Evolutionary conservation across 1,140 invertebrate species (phyloP).

Genomic region (Drosophila kikkawai): DNA sequence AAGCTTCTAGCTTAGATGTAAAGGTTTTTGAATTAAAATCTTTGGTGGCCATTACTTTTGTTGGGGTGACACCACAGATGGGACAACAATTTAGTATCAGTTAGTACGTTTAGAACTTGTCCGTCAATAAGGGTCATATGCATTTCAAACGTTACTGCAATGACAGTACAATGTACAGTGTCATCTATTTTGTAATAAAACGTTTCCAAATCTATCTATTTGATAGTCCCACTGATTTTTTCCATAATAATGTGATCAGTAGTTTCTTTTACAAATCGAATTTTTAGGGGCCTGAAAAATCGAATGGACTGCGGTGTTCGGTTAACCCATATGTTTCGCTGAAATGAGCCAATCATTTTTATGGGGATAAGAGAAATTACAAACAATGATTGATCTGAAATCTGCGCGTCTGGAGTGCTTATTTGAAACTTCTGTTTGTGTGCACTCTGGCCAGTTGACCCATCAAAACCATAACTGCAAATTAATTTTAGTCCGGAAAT

Average conservation of each 20-base stretch:
- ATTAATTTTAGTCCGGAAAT: constrained; percentile 10
- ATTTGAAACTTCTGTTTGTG: constrained; percentile 17
- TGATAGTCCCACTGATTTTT: constrained; percentile 5
- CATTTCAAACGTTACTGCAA: background rate
- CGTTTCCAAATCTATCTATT: constrained; percentile 3
- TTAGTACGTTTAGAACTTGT: constrained; percentile 17
- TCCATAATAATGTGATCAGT: constrained; percentile 3
- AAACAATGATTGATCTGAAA: background rate
- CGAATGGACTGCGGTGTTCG: background rate
- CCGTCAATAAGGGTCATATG: constrained; percentile 20
- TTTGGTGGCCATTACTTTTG: constrained; percentile 16
- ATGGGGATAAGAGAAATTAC: background rate
- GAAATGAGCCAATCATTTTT: background rate
- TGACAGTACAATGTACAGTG: background rate
- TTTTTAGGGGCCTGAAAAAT: constrained; percentile 7
- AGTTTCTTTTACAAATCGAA: constrained; percentile 14
- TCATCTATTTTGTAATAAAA: constrained; percentile 12
- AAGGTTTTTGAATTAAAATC: constrained; percentile 13
- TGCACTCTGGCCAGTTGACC: constrained; percentile 12
- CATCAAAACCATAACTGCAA: constrained; percentile 17
- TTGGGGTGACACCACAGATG: constrained; percentile 29
- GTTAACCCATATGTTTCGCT: no score
- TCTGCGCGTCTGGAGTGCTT: background rate
- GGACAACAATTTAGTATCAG: constrained; percentile 25
- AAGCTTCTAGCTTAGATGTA: no score